Percentiles rank a stretch among this genome's conserved stretches.
Conservation (phyloP, 1,140 invertebrate genomes). For the Babylonia areolata region DNA sequence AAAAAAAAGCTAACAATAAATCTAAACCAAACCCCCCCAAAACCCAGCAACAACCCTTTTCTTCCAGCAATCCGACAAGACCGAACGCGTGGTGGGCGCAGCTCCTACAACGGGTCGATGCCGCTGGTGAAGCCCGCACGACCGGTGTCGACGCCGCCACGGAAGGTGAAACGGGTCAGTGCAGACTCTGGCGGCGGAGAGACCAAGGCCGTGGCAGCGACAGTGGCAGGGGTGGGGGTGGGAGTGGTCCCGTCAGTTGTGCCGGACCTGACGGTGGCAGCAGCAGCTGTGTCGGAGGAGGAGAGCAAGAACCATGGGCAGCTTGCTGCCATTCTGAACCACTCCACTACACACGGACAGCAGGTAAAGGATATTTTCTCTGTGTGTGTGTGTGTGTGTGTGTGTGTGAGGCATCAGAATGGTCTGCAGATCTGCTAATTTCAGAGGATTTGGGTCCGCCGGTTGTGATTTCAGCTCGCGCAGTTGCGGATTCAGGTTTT, state of each 20-base stretch:
- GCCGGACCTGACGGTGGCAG: neutral
- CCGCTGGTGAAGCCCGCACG: constrained; percentile 58
- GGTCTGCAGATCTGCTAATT: no score
- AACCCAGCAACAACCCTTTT: no score
- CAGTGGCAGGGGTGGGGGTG: neutral
- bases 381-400: no score
- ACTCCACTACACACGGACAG: constrained; percentile 40
- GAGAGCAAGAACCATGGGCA: constrained; percentile 54
- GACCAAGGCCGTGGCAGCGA: neutral
- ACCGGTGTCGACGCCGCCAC: constrained; percentile 43
- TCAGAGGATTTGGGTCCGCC: no score
- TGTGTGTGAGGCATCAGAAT: no score
- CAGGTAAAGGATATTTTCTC: constrained; percentile 42
- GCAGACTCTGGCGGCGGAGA: neutral
- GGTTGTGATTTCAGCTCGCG: no score
- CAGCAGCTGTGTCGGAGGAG: neutral
- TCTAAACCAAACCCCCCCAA: no score
- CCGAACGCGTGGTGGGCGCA: constrained; percentile 93
- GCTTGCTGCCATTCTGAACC: constrained; percentile 67
- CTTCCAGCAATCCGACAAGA: constrained; percentile 96
- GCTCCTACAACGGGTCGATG: constrained; percentile 84
- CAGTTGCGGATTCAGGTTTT: no score
- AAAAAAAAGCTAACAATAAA: no score
- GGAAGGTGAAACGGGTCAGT: constrained; percentile 44
- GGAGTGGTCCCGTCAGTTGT: neutral